Evolutionary conservation across 2,888 invertebrate species (phyloP).

Genomic region (Drosophila mimetica): DNA sequence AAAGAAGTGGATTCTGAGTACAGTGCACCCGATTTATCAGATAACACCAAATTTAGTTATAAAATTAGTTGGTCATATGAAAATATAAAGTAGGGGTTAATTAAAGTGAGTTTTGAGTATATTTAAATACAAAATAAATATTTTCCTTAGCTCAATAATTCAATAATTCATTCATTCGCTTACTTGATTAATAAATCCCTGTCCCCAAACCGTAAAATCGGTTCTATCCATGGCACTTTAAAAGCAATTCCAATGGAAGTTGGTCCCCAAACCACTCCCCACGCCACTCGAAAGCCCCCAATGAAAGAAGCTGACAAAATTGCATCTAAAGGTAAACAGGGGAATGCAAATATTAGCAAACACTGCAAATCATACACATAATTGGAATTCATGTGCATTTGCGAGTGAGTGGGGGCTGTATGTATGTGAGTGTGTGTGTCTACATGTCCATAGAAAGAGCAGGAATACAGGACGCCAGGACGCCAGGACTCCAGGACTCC

Average conservation of each 20-base stretch:
- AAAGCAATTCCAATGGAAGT: neutral
- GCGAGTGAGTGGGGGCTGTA: constrained; percentile 2
- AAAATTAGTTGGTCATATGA: too few relatives aligned
- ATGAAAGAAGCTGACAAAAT: constrained; percentile 70
- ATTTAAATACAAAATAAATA: too few relatives aligned
- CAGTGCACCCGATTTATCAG: too few relatives aligned
- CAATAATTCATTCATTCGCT: neutral
- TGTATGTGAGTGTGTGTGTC: constrained; percentile 1
- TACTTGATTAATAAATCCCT: neutral
- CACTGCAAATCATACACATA: constrained; percentile 75
- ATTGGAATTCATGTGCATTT: constrained; percentile 65
- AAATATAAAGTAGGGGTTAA: too few relatives aligned
- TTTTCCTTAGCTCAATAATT: neutral
- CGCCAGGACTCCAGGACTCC: neutral
- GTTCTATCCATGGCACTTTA: neutral
- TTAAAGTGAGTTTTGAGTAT: too few relatives aligned
- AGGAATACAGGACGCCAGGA: neutral
- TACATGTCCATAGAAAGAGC: neutral
- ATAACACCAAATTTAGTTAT: too few relatives aligned
- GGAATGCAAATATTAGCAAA: constrained; percentile 70
- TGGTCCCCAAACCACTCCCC: neutral
- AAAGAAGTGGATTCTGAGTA: neutral
- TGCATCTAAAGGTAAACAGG: constrained; percentile 69
- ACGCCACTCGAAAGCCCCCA: constrained; percentile 7
- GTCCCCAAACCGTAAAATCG: too few relatives aligned